Evolutionary conservation across 2,797 vertebrate genomes (phyloP).

Genomic region (Crenichthys baileyi): DNA sequence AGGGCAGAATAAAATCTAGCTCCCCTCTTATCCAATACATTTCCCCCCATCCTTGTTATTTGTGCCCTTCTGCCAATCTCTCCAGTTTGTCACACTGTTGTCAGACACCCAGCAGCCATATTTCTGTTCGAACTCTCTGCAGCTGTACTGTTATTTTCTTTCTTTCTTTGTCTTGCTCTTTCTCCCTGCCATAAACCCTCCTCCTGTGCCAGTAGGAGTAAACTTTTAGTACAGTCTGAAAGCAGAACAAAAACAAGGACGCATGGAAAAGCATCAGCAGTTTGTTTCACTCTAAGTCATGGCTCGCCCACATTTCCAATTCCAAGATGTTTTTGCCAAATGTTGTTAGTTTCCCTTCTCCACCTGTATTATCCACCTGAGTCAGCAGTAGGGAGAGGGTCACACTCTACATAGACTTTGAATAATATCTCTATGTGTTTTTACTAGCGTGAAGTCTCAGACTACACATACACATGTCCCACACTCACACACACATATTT

Average conservation of each 20-base stretch:
- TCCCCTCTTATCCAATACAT: constrained; percentile 21
- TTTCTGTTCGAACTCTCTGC: constrained; percentile 16
- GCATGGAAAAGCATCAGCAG: constrained; percentile 53
- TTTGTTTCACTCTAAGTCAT: constrained; percentile 64
- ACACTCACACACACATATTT: constrained; percentile 31
- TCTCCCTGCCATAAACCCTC: constrained; percentile 14
- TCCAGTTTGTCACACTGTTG: constrained; percentile 7
- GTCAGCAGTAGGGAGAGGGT: constrained; percentile 50
- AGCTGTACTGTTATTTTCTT: constrained; percentile 15
- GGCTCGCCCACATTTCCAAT: constrained; percentile 50
- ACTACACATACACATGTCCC: constrained; percentile 36
- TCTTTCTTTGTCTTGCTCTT: constrained; percentile 33
- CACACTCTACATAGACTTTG: constrained; percentile 31
- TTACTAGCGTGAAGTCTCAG: constrained; percentile 43
- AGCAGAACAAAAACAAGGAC: constrained; percentile 68
- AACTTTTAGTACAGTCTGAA: constrained; percentile 51
- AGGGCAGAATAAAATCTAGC: constrained; percentile 51
- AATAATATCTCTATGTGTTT: constrained; percentile 42
- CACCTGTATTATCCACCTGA: constrained; percentile 54
- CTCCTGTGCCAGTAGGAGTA: constrained; percentile 52
- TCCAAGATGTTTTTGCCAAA: constrained; percentile 63
- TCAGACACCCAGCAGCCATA: constrained; percentile 32
- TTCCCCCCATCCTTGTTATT: constrained; percentile 1
- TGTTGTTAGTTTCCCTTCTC: constrained; percentile 11
- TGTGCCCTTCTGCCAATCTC: background rate